Base-by-base conservation (phyloP, 30 jellyfish, hydroid and myxozoan species). In the Hydractinia symbiolongicarpus region DNA sequence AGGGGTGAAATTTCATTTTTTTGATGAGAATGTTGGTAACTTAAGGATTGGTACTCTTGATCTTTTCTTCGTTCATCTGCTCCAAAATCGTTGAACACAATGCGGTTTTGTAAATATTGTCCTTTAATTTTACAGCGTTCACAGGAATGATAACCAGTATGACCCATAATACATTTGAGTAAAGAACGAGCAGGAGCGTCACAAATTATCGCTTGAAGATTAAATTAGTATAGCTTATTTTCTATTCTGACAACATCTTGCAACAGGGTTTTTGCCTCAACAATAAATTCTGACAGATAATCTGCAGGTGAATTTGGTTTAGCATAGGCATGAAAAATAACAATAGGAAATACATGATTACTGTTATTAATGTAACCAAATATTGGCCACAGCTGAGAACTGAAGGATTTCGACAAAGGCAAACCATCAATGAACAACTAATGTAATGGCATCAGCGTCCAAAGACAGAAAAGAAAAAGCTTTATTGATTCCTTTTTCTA, bases 131-230 rank as follows among this genome's bases (percentile, higher is more conserved):
- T 30, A 30, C 44, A 30, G 44, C 44, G 44, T 30, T 30, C 94
- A 84, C 94, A 84, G 8, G 88, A 19, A 79, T 84, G 53, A 69
- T 78, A 84, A 55, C 90, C 91, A 61, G 56, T 57, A 52, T 83
- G 91, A 51, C 70, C 84, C 0, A 51, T 60, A 4, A 53, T 83
- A 50, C 87, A 83, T 60, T 83, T 74, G 21, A 83, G 73, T 53
- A 73, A 83, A n/a, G 86, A 79, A 50, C 91, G 53, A 44, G 91
- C 85, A 75, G 91, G 88, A 21, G 87, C 87, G 61, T 83, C 86
- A 61, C 87, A 74, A 30, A 30, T 30, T 30, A 30, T 30, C 44
- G 44, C 44, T 30, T 30, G 44, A 30, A 30, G 44, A 30, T 30
- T 30, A 30, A 30, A 30, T 30, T 30, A 2, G 44, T 30, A 30